Conservation (phyloP, 64 coral and sea anemone species). For the Dendronephthya gigantea region DNA sequence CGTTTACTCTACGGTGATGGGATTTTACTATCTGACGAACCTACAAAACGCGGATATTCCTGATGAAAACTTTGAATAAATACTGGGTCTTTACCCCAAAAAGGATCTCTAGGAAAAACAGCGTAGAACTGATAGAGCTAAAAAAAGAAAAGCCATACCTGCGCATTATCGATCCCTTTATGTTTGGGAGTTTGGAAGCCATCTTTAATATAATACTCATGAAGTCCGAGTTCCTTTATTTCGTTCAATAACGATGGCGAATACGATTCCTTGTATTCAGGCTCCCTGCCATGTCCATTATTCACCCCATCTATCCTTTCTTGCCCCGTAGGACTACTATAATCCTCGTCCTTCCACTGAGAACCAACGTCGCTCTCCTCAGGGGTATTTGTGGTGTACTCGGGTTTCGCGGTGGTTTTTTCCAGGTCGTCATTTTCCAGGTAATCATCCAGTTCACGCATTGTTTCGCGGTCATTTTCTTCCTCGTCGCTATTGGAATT, state of each 20-base stretch:
- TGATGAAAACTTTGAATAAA: not conserved
- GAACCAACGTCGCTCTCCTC: not conserved
- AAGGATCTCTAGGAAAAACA: not conserved
- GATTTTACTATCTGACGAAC: no score
- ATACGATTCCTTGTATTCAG: not conserved
- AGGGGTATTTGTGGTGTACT: not conserved
- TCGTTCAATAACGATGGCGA: not conserved
- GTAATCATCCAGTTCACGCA: not conserved
- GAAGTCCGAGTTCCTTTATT: not conserved
- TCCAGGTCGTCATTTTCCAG: not conserved
- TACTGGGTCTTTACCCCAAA: no score
- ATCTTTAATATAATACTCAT: slow-evolving; percentile 18
- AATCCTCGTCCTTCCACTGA: not conserved
- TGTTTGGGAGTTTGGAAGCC: not conserved
- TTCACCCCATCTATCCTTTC: not conserved
- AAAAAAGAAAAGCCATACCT: not conserved
- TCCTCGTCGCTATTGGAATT: not conserved
- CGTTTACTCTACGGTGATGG: no score
- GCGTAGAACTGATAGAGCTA: no score
- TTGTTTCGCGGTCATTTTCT: not conserved
- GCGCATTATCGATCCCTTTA: not conserved
- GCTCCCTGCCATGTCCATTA: not conserved
- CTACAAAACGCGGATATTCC: no score
- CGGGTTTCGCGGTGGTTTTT: not conserved
- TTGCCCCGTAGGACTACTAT: not conserved